phyloP scores from a whole-genome alignment of 2,888 invertebrate species.

The Drosophila hamatofila region DNA sequence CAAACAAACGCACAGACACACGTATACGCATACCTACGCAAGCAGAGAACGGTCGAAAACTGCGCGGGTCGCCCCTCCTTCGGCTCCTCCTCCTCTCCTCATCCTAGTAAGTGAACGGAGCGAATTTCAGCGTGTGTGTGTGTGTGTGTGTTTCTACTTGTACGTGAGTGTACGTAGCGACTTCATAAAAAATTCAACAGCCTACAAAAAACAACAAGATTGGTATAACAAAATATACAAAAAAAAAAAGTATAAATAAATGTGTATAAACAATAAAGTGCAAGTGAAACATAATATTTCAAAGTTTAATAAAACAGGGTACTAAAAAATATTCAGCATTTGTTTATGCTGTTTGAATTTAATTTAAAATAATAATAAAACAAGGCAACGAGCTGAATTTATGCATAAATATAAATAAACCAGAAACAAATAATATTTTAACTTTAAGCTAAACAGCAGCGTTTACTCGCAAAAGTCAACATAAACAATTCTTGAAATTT shows the following conservation, averaged over 20 bases:
- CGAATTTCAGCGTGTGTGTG: constrained; percentile 7
- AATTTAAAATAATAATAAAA: constrained; percentile 36
- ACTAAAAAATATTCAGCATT: constrained; percentile 10
- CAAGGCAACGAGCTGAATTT: constrained; percentile 3
- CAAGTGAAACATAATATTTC: constrained; percentile 34
- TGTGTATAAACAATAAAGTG: constrained; percentile 45
- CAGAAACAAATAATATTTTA: neutral
- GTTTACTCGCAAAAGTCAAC: neutral
- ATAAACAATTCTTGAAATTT: constrained; percentile 4
- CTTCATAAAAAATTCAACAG: constrained; percentile 73
- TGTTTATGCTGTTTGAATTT: constrained; percentile 21
- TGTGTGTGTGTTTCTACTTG: constrained; percentile 2
- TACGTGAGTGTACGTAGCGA: constrained; percentile 35
- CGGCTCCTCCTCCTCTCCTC: constrained; percentile 8
- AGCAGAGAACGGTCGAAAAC: constrained; percentile 51
- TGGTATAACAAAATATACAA: constrained; percentile 25
- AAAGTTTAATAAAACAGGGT: constrained; percentile 46
- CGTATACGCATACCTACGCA: constrained; percentile 22
- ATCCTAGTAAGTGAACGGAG: constrained; percentile 19
- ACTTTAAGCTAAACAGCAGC: neutral
- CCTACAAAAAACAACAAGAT: constrained; percentile 52
- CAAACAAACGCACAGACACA: constrained; percentile 24
- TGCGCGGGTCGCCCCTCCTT: constrained; percentile 47
- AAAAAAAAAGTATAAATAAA: constrained; percentile 42
- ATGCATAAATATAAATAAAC: constrained; percentile 9